Evolutionary conservation across 2,113 vertebrate species (phyloP).

Genomic region (Epinephelus fuscoguttatus): DNA sequence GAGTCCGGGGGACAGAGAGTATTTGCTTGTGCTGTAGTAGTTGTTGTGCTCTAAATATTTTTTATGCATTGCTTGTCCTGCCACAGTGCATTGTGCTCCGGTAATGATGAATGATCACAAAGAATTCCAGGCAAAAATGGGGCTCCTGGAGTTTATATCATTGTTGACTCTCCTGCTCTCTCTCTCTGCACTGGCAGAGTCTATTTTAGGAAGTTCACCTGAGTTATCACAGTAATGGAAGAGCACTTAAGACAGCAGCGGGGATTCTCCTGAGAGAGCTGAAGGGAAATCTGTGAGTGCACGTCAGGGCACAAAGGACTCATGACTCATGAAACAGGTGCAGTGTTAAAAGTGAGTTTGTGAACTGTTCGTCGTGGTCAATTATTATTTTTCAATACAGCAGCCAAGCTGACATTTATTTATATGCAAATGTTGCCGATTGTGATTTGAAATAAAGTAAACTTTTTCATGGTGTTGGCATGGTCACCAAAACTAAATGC

Average conservation of each 20-base stretch:
- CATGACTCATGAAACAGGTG: conserved; percentile 25
- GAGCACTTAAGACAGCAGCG: conserved; percentile 59
- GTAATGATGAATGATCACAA: conserved; percentile 39
- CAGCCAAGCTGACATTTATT: background rate
- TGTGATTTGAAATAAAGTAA: background rate
- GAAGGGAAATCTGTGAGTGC: conserved; percentile 40
- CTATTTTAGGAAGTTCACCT: conserved; percentile 62
- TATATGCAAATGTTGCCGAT: background rate
- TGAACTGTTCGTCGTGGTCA: background rate
- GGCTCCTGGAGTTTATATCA: conserved; percentile 22
- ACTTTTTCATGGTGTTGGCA: too few relatives aligned
- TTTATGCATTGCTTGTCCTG: conserved; percentile 14
- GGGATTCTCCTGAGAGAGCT: conserved; percentile 44
- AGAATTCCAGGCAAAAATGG: conserved; percentile 28
- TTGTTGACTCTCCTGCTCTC: background rate
- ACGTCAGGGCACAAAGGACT: conserved; percentile 21
- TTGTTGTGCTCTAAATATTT: conserved; percentile 9
- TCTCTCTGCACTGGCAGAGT: background rate
- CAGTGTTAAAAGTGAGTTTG: conserved; percentile 9
- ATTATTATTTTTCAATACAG: conserved; percentile 3
- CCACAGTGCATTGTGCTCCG: background rate
- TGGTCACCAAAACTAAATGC: background rate
- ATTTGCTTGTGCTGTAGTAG: background rate
- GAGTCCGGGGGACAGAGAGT: background rate
- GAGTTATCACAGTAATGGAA: conserved; percentile 60